These are phyloP conservation scores for Hipparchia sbordonii DNA, from an alignment of 2,888 invertebrate genomes.

Conservation along the genomic window DNA sequence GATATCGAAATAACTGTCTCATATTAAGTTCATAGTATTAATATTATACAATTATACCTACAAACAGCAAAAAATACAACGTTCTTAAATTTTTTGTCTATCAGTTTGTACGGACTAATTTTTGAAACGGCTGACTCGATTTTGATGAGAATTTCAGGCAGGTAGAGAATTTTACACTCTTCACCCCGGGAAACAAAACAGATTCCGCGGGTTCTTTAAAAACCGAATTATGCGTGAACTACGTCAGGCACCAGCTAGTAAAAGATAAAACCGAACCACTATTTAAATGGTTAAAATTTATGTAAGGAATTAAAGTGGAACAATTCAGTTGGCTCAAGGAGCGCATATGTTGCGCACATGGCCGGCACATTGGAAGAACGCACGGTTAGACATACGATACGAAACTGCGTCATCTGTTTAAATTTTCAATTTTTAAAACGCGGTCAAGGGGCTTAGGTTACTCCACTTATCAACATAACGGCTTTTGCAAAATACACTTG, in stretches of 20 bases:
- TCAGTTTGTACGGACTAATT: too few relatives aligned
- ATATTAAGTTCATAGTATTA: too few relatives aligned
- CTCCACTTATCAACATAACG: constrained; percentile 29
- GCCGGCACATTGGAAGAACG: constrained; percentile 58
- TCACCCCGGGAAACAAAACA: too few relatives aligned
- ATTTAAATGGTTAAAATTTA: constrained; percentile 29
- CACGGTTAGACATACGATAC: constrained; percentile 68
- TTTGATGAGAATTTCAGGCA: too few relatives aligned
- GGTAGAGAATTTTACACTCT: too few relatives aligned
- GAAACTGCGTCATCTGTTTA: constrained; percentile 57
- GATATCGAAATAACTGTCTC: too few relatives aligned
- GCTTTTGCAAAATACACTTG: constrained; percentile 6
- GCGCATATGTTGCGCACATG: constrained; percentile 79
- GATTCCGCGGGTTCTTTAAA: too few relatives aligned
- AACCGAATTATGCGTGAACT: too few relatives aligned
- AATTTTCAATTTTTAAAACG: constrained; percentile 58
- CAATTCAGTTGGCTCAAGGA: constrained; percentile 51
- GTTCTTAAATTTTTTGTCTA: too few relatives aligned
- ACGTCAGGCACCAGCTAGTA: constrained; percentile 17
- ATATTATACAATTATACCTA: too few relatives aligned
- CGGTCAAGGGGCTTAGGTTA: constrained; percentile 64
- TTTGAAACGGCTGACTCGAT: too few relatives aligned
- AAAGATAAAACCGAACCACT: constrained; percentile 21
- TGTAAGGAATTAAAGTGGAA: constrained; percentile 41
- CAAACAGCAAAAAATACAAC: too few relatives aligned